Percentiles rank a stretch among this genome's conserved stretches.
Evolutionary conservation across 2,113 vertebrate species (phyloP).

Genomic region (Rhinogobius similis): DNA sequence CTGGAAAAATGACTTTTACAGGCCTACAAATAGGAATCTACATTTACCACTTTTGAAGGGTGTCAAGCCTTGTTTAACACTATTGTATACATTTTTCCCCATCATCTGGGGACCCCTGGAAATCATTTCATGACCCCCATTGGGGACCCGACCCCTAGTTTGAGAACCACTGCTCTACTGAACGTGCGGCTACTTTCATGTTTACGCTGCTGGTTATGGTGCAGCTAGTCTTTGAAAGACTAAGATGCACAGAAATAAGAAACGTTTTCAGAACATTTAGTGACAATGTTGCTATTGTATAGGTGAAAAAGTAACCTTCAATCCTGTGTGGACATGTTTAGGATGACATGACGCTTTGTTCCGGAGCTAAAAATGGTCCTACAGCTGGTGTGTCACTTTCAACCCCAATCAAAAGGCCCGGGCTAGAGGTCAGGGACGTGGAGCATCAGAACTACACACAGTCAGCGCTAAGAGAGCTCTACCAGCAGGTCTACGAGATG

Average conservation of each 20-base stretch:
- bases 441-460: conserved; percentile 85
- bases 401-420: conserved; percentile 22
- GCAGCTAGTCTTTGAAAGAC: not conserved
- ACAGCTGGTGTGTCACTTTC: conserved; percentile 52
- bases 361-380: conserved; percentile 59
- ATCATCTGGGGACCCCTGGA: too few relatives aligned
- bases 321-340: conserved; percentile 56
- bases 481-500: conserved; percentile 89
- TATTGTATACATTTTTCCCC: too few relatives aligned
- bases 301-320: not conserved
- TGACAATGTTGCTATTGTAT: not conserved
- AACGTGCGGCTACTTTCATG: too few relatives aligned
- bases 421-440: not conserved
- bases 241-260: not conserved
- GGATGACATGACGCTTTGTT: conserved; percentile 87
- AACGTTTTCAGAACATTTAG: not conserved
- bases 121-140: too few relatives aligned
- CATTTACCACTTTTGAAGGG: too few relatives aligned
- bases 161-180: too few relatives aligned
- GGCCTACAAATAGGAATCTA: too few relatives aligned
- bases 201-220: not conserved
- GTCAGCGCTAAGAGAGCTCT: conserved; percentile 88
- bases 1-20: too few relatives aligned
- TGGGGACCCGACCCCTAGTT: too few relatives aligned
- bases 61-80: too few relatives aligned